Evolutionary conservation across 2,797 vertebrate genomes (phyloP), one percentile per base, ranked within the genome.

Genomic region (Vespertilio murinus): DNA sequence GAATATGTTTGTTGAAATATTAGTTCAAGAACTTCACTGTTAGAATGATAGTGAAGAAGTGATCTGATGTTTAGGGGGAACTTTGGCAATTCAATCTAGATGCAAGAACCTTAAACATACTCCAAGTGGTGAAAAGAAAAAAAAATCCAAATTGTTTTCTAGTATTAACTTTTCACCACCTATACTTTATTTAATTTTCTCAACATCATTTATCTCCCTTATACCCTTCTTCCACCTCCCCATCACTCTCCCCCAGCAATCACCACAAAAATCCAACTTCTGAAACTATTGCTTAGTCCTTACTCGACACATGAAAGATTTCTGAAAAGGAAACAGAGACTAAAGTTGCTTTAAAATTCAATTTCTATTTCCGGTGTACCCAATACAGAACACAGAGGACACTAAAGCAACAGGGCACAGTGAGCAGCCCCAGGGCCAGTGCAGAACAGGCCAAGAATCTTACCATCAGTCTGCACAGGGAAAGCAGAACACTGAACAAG

Each of bases 391-490:
- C 0, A 42, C 1, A 79, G 23, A 71, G 17, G 61, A 47, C 6
- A 12, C 30, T 64, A 33, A 1, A 70, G 38, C 18, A 78, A 28
- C 4, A 8, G 16, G 47, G 40, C 0, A n/a, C 38, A 18, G 14
- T 4, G 20, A 4, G 5, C 4, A 52, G 45, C 10, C 13, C 42
- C 3, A 23, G n/a, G 52, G 38, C 47, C 33, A 11, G 11, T 28
- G 25, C 13, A 65, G 7, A 59, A 56, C 5, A 40, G 18, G 17
- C n/a, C 23, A 16, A 17, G 1, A 5, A 28, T 90, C 99, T 99
- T 98, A 99, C 99, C 99, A 99, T 99, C 94, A 99, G 98, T 97
- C 99, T 99, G 98, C 99, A 99, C 98, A 99, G 99, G 97, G 99
- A 99, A 97, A 99, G 98, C 42, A 99, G 98, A 95, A 99, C 99